phyloP scores from a whole-genome alignment of 2,113 vertebrate species.

The Phrynosoma platyrhinos region DNA sequence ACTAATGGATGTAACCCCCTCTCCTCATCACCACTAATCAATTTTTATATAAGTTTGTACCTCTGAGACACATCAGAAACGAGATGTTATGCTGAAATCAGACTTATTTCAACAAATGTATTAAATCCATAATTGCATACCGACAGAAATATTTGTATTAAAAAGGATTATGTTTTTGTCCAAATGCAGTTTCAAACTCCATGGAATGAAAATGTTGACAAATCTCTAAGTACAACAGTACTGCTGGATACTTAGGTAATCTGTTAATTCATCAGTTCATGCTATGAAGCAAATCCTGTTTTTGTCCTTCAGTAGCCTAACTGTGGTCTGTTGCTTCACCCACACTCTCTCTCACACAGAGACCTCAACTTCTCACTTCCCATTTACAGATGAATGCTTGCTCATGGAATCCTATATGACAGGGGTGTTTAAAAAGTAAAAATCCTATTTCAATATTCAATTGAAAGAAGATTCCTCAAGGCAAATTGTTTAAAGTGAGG shows the following conservation, averaged over 20 bases:
- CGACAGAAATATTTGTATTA: neutral
- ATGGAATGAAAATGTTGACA: neutral
- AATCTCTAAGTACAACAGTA: neutral
- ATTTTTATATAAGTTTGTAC: no score
- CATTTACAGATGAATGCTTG: neutral
- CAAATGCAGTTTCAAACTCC: neutral
- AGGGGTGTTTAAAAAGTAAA: neutral
- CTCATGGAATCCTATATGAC: neutral
- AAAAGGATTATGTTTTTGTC: neutral
- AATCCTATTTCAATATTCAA: constrained; percentile 45
- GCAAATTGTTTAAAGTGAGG: constrained; percentile 44
- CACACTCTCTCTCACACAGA: no score
- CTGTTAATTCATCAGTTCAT: constrained; percentile 20
- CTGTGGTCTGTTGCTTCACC: neutral
- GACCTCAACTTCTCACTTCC: neutral
- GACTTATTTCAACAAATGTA: neutral
- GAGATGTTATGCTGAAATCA: neutral
- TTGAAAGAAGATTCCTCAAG: constrained; percentile 38
- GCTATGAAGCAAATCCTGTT: neutral
- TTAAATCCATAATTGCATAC: neutral
- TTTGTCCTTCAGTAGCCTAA: constrained; percentile 6
- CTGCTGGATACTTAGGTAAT: neutral
- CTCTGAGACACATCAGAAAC: neutral
- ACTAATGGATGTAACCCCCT: no score
- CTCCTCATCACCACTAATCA: no score